These are phyloP conservation scores for Zoroaster sp. DNA, from an alignment of 53 echinoderm and acorn worm genomes.

Conservation along the genomic window DNA sequence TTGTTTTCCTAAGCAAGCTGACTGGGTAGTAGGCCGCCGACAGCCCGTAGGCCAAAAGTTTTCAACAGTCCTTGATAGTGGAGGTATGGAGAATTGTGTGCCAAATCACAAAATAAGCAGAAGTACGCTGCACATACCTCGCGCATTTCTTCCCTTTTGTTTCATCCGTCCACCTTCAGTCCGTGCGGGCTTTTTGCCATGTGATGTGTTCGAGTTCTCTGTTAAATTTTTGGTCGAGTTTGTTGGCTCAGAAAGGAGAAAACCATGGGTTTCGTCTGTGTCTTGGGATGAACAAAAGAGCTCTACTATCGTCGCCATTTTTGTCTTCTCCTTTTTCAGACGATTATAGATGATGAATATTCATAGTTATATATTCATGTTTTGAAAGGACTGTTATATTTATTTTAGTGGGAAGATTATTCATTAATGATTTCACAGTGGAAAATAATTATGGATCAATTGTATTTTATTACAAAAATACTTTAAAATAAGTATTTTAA, in stretches of 20 bases:
- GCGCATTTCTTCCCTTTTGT: background rate
- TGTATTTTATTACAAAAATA: too few species aligned
- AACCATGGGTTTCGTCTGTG: background rate
- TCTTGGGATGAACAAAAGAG: constrained; percentile 32
- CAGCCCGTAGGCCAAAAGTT: constrained; percentile 58
- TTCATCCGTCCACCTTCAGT: background rate
- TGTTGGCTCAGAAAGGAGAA: background rate
- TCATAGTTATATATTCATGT: background rate
- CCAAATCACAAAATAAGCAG: background rate
- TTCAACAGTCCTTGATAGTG: background rate
- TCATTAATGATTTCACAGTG: too few species aligned
- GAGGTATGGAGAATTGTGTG: constrained; percentile 49
- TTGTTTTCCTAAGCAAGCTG: background rate
- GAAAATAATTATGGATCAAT: too few species aligned
- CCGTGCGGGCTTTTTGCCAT: constrained; percentile 9
- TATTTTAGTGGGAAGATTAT: background rate
- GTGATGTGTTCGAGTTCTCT: background rate
- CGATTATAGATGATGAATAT: constrained; percentile 31
- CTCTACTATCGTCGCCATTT: constrained; percentile 40
- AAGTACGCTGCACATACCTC: background rate
- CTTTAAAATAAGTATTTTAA: background rate
- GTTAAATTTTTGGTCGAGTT: background rate
- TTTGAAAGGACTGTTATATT: constrained; percentile 10
- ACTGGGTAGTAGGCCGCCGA: background rate
- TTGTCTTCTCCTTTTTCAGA: constrained; percentile 45